Evolutionary conservation across 2,888 invertebrate genomes (phyloP), one percentile per base, ranked within the genome.

Genomic region (Metacarcinus magister): DNA sequence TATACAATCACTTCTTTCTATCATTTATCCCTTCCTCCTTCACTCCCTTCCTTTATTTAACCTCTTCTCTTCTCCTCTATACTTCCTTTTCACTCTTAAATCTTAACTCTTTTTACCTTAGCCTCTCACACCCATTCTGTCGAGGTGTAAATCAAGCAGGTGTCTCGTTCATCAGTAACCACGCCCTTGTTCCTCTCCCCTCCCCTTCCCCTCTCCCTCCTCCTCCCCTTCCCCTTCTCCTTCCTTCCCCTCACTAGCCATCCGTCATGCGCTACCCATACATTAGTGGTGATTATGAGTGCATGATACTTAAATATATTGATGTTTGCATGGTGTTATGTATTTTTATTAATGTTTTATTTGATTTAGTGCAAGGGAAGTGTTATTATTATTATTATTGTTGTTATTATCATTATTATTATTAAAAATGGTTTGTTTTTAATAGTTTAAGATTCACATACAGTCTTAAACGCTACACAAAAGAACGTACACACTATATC

Each of bases 141-240:
- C 16, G 39, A 87, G 39, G 87, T 87, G 87, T 87, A 87, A 87
- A 87, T 87, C 87, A 87, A 5, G 39, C 87, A 87, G 87, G 87
- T 87, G 87, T 87, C 87, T 8, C 87, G 39, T 87, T 87, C 13
- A 87, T 87, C 87, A 87, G 39, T 13, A 16, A 13, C 87, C 19
- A 10, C 75, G 75, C 75, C 75, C 75, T 82, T 82, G 75, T 82
- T 82, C 28, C 28, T 23, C 7, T 23, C 8, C 4, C 75, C 75
- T 82, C 28, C 10, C 75, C 75, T 28, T 5, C 75, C 28, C 75
- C 8, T 10, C 28, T 1, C 28, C 39, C 39, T n/a, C 0, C 8
- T 39, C 39, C 19, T 39, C 16, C 16, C 16, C 39, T n/a, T 16
- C 19, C 32, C 87, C 16, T 10, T 13, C 87, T 0, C 87, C 32